Evolutionary conservation across 2,113 vertebrate genomes (phyloP).

Genomic region (Cephalopholis sonnerati): DNA sequence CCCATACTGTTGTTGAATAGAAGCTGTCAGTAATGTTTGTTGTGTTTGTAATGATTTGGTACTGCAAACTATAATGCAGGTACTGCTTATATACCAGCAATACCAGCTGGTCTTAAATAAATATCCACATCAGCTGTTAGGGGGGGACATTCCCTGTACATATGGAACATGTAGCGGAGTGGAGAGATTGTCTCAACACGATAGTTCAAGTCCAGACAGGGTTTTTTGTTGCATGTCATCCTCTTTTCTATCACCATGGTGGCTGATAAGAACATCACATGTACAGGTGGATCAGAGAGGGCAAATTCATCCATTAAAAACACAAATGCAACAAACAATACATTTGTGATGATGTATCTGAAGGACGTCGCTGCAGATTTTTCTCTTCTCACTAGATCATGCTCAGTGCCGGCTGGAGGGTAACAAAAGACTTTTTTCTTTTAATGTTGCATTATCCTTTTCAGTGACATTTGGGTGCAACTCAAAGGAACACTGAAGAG

Average conservation of each 20-base stretch:
- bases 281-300: neutral
- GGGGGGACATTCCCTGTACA: too few species aligned
- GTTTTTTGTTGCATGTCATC: too few species aligned
- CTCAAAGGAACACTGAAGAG: slow-evolving; percentile 47
- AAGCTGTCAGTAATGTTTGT: too few species aligned
- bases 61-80: too few species aligned
- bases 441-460: slow-evolving; percentile 58
- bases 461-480: slow-evolving; percentile 55
- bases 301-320: neutral
- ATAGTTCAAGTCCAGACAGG: too few species aligned
- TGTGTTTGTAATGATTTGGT: too few species aligned
- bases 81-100: too few species aligned
- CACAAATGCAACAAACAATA: neutral
- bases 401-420: slow-evolving; percentile 11
- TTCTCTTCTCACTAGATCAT: neutral
- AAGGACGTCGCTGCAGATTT: neutral
- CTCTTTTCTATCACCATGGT: neutral
- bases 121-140: too few species aligned
- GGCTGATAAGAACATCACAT: neutral
- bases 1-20: too few species aligned
- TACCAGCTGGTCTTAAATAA: too few species aligned
- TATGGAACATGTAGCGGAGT: too few species aligned
- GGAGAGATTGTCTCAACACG: too few species aligned
- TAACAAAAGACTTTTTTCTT: slow-evolving; percentile 51
- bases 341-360: neutral